Percentiles rank a stretch among this genome's conserved stretches.
phyloP scores from a whole-genome alignment of 2,113 vertebrate genomes.

The Bucco capensis region DNA sequence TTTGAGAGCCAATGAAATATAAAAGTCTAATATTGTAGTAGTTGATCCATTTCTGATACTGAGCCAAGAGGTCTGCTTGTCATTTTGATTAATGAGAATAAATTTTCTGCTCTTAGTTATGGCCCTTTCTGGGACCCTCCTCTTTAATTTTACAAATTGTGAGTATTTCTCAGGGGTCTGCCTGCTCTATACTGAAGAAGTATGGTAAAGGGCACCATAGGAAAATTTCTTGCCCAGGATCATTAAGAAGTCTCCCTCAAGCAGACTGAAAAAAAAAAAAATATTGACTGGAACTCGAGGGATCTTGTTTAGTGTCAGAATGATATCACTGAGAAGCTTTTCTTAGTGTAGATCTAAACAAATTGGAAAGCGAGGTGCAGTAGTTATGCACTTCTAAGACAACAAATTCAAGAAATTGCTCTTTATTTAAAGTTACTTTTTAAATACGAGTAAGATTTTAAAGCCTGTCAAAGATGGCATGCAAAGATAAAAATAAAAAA shows the following conservation, averaged over 20 bases:
- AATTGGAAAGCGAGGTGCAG: constrained; percentile 42
- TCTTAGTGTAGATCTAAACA: constrained; percentile 35
- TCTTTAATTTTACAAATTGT: neutral
- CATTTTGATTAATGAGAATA: neutral
- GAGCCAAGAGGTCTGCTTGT: neutral
- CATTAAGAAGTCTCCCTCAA: neutral
- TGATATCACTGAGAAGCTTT: neutral
- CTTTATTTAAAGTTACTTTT: constrained; percentile 75
- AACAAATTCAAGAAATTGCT: constrained; percentile 73
- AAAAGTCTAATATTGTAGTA: neutral
- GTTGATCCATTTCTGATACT: neutral
- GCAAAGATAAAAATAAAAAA: constrained; percentile 76
- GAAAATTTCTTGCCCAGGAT: neutral
- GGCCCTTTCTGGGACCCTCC: neutral
- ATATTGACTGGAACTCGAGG: neutral
- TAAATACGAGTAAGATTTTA: constrained; percentile 67
- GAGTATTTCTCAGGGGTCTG: neutral
- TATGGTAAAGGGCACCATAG: neutral
- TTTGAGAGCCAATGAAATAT: neutral
- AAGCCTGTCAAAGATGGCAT: constrained; percentile 73
- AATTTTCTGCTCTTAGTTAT: neutral
- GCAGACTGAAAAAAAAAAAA: neutral
- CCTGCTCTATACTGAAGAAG: neutral
- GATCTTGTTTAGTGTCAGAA: neutral
- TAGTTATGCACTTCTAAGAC: constrained; percentile 64